These are phyloP conservation scores for Dromius quadrimaculatus DNA, from an alignment of 2,888 invertebrate genomes.

Conservation along the genomic window DNA sequence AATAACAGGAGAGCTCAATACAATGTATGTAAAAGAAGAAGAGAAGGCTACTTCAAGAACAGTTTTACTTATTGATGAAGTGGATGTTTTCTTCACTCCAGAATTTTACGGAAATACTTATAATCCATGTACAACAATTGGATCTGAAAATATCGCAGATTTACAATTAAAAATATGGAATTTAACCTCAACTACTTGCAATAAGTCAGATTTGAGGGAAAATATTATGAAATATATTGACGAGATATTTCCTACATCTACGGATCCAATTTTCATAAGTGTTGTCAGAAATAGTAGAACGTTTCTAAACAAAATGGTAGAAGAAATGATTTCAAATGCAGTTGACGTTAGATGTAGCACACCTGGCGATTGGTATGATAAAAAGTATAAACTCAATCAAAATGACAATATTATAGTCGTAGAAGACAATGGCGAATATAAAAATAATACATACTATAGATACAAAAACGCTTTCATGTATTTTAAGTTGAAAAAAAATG, in stretches of 20 bases:
- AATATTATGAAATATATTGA: background rate
- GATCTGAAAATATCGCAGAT: background rate
- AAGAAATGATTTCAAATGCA: constrained; percentile 13
- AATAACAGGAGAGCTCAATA: background rate
- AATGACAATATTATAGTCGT: background rate
- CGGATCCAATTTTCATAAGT: background rate
- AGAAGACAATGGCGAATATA: constrained; percentile 7
- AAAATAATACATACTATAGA: background rate
- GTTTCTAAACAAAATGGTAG: constrained; percentile 2
- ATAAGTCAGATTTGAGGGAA: background rate
- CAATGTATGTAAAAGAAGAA: background rate
- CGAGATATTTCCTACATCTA: background rate
- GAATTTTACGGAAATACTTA: constrained; percentile 17
- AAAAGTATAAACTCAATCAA: background rate
- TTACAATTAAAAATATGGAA: constrained; percentile 24
- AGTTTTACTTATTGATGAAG: constrained; percentile 14
- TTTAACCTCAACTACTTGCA: background rate
- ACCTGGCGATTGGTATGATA: background rate
- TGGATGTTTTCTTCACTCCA: constrained; percentile 12
- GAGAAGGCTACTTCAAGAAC: background rate
- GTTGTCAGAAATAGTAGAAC: constrained; percentile 4
- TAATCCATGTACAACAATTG: background rate
- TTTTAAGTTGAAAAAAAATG: constrained; percentile 22
- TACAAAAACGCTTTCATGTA: constrained; percentile 32
- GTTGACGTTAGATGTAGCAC: background rate